These are phyloP conservation scores for Hermaeophaga mercurialis DNA, from an alignment of 2,888 invertebrate species.

Conservation along the genomic window DNA sequence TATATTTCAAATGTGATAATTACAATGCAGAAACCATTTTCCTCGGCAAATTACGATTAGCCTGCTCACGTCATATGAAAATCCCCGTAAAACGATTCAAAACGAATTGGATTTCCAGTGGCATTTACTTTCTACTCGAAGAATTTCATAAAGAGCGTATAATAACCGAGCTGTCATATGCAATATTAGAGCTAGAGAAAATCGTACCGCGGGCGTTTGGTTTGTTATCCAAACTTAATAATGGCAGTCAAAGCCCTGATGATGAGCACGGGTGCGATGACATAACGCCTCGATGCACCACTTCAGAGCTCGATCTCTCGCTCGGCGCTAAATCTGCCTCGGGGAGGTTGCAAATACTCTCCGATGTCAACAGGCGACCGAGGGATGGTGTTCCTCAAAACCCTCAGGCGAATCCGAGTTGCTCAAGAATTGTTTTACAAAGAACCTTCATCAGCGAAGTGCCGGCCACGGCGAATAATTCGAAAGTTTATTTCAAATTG, in stretches of 20 bases:
- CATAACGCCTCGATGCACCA: constrained; percentile 35
- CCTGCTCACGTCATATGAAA: not conserved
- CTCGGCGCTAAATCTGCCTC: constrained; percentile 18
- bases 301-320: constrained; percentile 32
- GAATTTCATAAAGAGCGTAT: constrained; percentile 32
- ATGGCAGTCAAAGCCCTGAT: constrained; percentile 45
- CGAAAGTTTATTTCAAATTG: too few species aligned
- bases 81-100: constrained; percentile 7
- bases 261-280: constrained; percentile 30
- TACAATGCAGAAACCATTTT: too few species aligned
- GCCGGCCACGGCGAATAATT: too few species aligned
- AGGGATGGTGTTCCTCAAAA: constrained; percentile 15
- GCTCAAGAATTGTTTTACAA: constrained; percentile 1
- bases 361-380: constrained; percentile 16
- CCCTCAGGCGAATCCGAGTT: constrained; percentile 25
- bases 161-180: constrained; percentile 49
- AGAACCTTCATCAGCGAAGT: too few species aligned
- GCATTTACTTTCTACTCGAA: constrained; percentile 32
- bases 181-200: constrained; percentile 45
- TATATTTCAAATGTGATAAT: too few species aligned
- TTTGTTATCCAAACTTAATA: constrained; percentile 59
- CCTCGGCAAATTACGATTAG: too few species aligned
- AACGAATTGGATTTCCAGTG: constrained; percentile 17
- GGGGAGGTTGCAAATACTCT: constrained; percentile 8
- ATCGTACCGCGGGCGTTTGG: constrained; percentile 51